Conservation (phyloP, 2,888 invertebrate genomes). For the Aphodius granarius region DNA sequence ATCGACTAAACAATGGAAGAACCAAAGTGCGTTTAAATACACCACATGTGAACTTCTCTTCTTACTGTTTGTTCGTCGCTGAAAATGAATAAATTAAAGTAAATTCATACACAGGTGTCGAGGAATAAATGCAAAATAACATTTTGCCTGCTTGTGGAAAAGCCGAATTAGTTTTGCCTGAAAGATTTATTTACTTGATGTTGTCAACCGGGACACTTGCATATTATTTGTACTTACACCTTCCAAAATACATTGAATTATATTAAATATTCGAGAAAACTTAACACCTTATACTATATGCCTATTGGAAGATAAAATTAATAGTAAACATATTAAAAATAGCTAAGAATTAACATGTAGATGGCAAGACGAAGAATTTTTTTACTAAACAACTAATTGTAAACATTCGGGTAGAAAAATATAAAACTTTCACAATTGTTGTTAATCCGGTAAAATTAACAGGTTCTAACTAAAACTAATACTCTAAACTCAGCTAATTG, state of each 20-base stretch:
- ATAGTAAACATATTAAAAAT: background rate
- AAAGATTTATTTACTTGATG: too few species aligned
- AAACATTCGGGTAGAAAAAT: constrained; percentile 13
- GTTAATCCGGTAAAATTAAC: background rate
- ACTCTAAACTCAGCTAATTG: background rate
- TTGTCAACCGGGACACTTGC: too few species aligned
- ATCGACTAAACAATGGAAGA: background rate
- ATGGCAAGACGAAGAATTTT: constrained; percentile 1
- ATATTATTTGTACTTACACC: too few species aligned
- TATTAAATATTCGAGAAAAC: too few species aligned
- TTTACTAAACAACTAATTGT: constrained; percentile 8
- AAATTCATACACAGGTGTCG: too few species aligned
- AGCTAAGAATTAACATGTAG: background rate
- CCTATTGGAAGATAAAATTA: background rate
- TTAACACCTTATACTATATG: background rate
- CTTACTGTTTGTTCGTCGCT: background rate
- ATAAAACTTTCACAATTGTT: constrained; percentile 1
- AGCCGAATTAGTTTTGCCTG: too few species aligned
- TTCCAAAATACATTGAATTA: too few species aligned
- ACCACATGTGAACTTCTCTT: background rate
- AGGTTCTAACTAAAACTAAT: background rate
- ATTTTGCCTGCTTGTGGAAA: too few species aligned
- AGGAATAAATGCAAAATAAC: too few species aligned
- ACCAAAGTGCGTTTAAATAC: constrained; percentile 9
- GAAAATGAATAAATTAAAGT: background rate